Evolutionary conservation across 2,797 vertebrate species (phyloP).

Genomic region (Sebastes itinus): DNA sequence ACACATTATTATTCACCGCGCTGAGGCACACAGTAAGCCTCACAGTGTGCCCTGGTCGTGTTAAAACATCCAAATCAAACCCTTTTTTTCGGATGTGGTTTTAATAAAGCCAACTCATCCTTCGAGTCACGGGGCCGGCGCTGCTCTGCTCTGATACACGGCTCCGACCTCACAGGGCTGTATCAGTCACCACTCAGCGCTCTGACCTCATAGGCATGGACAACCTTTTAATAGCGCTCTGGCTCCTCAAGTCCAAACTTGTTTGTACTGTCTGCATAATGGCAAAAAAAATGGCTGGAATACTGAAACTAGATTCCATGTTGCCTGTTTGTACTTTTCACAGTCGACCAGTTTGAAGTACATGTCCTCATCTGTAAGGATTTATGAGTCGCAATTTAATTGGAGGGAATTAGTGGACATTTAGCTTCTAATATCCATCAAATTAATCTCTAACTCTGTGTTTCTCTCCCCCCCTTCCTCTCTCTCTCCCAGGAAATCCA

Average conservation of each 20-base stretch:
- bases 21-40: slow-evolving; percentile 8
- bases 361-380: slow-evolving; percentile 51
- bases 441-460: slow-evolving; percentile 60
- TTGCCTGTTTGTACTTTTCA: slow-evolving; percentile 29
- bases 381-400: slow-evolving; percentile 61
- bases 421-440: slow-evolving; percentile 70
- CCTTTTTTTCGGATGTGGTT: slow-evolving; percentile 18
- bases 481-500: slow-evolving; percentile 80
- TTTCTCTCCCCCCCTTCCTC: slow-evolving; percentile 40
- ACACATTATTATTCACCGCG: slow-evolving; percentile 42
- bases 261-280: slow-evolving; percentile 36
- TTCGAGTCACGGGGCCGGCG: slow-evolving; percentile 25
- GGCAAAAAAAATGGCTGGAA: neutral
- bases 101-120: slow-evolving; percentile 44
- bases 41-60: neutral
- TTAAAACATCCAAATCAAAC: slow-evolving; percentile 41
- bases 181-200: slow-evolving; percentile 27
- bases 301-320: neutral
- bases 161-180: slow-evolving; percentile 35
- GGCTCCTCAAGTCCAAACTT: slow-evolving; percentile 19
- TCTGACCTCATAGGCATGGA: slow-evolving; percentile 29
- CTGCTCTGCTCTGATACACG: slow-evolving; percentile 24
- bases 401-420: slow-evolving; percentile 66
- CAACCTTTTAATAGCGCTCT: slow-evolving; percentile 42
- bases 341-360: slow-evolving; percentile 27